These are phyloP conservation scores for Cheilinus undulatus DNA, from an alignment of 2,113 vertebrate species.

Conservation along the genomic window DNA sequence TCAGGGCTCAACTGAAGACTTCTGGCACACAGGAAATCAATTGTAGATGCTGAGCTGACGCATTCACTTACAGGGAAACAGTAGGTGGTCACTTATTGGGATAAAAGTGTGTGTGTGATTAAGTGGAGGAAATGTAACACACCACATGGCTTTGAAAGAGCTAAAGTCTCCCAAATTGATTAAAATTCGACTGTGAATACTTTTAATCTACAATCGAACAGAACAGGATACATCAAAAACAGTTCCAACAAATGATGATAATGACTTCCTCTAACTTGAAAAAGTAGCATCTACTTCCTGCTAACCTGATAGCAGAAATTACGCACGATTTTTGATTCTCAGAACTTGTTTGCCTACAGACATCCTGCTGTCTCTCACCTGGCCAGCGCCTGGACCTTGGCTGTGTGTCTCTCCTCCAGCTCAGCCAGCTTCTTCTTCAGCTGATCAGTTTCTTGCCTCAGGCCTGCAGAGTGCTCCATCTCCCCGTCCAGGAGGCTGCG, in stretches of 20 bases:
- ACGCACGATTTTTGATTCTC: too few species aligned
- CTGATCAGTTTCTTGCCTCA: constrained; percentile 91
- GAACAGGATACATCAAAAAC: too few species aligned
- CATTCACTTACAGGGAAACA: constrained; percentile 42
- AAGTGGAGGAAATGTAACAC: constrained; percentile 14
- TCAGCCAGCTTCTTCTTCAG: constrained; percentile 89
- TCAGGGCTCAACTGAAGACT: constrained; percentile 47
- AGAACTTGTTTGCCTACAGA: not conserved
- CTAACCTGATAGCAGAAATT: too few species aligned
- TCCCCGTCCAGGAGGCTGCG: constrained; percentile 93
- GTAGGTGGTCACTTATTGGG: constrained; percentile 43
- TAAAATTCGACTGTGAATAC: too few species aligned
- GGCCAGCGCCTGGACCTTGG: constrained; percentile 91
- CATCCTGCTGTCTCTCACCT: constrained; percentile 80
- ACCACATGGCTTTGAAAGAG: not conserved
- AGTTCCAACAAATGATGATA: too few species aligned
- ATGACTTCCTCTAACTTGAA: too few species aligned
- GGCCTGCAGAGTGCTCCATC: constrained; percentile 95
- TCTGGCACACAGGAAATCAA: constrained; percentile 43
- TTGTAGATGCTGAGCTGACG: constrained; percentile 45
- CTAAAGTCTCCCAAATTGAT: constrained; percentile 4
- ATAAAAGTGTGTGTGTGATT: constrained; percentile 19
- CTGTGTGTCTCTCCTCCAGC: constrained; percentile 91
- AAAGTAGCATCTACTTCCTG: too few species aligned
- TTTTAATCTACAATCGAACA: not conserved